Conservation (phyloP, 1,140 invertebrate genomes). For the Paracyclopina nana region DNA sequence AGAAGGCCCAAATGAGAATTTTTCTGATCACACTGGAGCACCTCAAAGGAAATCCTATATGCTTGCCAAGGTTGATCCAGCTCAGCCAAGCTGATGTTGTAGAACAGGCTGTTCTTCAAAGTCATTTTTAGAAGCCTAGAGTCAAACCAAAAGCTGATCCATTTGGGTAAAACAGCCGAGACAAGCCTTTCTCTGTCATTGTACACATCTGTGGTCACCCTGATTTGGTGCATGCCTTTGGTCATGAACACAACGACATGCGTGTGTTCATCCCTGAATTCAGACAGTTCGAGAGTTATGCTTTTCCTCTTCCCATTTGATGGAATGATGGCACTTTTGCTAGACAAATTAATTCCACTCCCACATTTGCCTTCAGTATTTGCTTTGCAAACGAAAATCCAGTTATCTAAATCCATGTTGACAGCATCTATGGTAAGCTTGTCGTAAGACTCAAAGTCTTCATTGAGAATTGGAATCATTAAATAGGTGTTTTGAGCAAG, state of each 20-base stretch:
- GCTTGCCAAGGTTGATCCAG: conserved; percentile 37
- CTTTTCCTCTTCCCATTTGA: conserved; percentile 30
- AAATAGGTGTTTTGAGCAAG: conserved; percentile 7
- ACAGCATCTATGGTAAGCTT: background rate
- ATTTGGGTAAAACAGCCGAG: conserved; percentile 34
- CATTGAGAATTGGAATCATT: conserved; percentile 15
- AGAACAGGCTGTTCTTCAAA: conserved; percentile 32
- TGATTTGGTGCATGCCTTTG: conserved; percentile 35
- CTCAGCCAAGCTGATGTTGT: conserved; percentile 34
- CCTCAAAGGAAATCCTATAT: conserved; percentile 27
- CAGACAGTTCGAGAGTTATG: conserved; percentile 38
- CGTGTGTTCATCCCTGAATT: conserved; percentile 38
- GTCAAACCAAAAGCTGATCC: conserved; percentile 31
- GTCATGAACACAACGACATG: conserved; percentile 47
- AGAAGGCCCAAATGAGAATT: conserved; percentile 8
- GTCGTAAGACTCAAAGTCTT: background rate
- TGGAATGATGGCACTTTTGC: conserved; percentile 35
- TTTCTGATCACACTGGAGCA: background rate
- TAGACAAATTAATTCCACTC: conserved; percentile 39
- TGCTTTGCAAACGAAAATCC: conserved; percentile 16
- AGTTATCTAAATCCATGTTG: conserved; percentile 22
- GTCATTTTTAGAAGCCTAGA: conserved; percentile 30
- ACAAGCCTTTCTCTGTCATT: conserved; percentile 42
- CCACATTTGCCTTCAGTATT: conserved; percentile 24
- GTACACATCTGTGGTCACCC: conserved; percentile 23